Evolutionary conservation across 2,888 invertebrate genomes (phyloP).

Genomic region (Drosophila cracens): DNA sequence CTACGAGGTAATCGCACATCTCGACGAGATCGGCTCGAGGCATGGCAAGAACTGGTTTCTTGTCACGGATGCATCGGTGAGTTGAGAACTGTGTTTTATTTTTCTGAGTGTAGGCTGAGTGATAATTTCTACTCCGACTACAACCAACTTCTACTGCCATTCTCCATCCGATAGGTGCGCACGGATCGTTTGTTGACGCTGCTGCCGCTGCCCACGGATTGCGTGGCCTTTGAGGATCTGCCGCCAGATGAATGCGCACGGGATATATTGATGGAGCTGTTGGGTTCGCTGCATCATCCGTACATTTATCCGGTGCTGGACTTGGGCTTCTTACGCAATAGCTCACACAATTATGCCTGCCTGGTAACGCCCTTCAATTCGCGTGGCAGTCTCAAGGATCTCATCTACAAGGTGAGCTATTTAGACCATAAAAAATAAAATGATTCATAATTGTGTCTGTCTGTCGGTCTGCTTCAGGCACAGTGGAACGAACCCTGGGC

Average conservation of each 20-base stretch:
- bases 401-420: slow-evolving; percentile 92
- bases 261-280: slow-evolving; percentile 91
- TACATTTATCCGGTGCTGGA: slow-evolving; percentile 96
- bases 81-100: slow-evolving; percentile 16
- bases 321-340: slow-evolving; percentile 89
- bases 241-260: slow-evolving; percentile 88
- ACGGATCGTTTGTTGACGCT: slow-evolving; percentile 85
- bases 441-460: slow-evolving; percentile 34
- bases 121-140: not conserved
- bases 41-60: slow-evolving; percentile 96
- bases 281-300: slow-evolving; percentile 95
- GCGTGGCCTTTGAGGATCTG: slow-evolving; percentile 85
- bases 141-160: not conserved
- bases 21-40: slow-evolving; percentile 93
- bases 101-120: not conserved
- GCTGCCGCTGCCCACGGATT: slow-evolving; percentile 84
- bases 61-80: slow-evolving; percentile 91
- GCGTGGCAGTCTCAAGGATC: slow-evolving; percentile 94
- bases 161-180: slow-evolving; percentile 78
- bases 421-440: not conserved
- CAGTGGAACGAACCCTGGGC: slow-evolving; percentile 93
- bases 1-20: slow-evolving; percentile 91
- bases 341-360: slow-evolving; percentile 88
- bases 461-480: slow-evolving; percentile 85
- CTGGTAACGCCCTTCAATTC: slow-evolving; percentile 93